A percentile compares a stretch with the other conserved stretches of the same genome.
phyloP scores from a whole-genome alignment of 2,113 vertebrate species.

The Mastomys coucha region DNA sequence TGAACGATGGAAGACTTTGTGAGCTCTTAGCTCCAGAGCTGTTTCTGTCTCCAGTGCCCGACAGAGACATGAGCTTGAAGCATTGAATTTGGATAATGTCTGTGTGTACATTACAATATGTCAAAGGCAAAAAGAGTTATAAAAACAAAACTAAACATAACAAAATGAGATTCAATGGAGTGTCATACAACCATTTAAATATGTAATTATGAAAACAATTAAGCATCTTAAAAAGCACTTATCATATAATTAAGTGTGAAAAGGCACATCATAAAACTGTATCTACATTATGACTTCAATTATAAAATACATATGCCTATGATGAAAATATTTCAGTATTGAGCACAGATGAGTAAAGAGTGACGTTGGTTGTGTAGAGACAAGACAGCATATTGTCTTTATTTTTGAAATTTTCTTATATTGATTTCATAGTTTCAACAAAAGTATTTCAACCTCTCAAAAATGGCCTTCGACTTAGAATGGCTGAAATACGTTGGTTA shows the following conservation, averaged over 20 bases:
- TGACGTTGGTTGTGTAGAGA: neutral
- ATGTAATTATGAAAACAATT: slow-evolving; percentile 45
- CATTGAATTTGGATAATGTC: neutral
- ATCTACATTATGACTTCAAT: neutral
- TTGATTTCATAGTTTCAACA: neutral
- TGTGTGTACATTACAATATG: neutral
- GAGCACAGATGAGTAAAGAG: slow-evolving; percentile 31
- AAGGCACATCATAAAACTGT: slow-evolving; percentile 16
- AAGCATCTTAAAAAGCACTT: slow-evolving; percentile 44
- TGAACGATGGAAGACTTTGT: accelerated
- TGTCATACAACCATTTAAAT: neutral
- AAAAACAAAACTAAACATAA: neutral
- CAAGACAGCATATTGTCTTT: neutral
- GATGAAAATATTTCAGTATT: slow-evolving; percentile 42
- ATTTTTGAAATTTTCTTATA: slow-evolving; percentile 8
- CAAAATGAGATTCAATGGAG: neutral
- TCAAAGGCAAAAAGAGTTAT: slow-evolving; percentile 24
- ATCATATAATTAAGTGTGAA: slow-evolving; percentile 49
- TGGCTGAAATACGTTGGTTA: neutral
- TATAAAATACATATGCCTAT: slow-evolving; percentile 28
- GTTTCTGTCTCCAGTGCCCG: neutral
- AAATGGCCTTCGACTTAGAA: neutral
- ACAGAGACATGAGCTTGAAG: neutral
- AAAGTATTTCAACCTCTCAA: neutral
- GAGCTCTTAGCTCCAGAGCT: neutral